Base-by-base conservation (phyloP, 2,888 invertebrate genomes). In the Agrochola litura region DNA sequence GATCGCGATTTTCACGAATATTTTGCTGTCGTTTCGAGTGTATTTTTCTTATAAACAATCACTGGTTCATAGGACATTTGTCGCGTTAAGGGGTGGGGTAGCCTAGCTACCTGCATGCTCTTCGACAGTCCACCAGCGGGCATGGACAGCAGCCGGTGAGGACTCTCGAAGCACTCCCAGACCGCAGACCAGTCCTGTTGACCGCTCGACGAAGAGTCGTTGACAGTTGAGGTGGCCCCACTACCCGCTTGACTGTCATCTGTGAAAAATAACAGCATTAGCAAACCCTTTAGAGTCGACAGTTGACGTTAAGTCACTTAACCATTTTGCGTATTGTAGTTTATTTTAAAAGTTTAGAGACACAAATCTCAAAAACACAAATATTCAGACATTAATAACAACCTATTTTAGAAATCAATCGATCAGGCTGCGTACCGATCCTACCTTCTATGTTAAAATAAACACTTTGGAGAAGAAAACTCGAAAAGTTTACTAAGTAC, bases 101-200 rank as follows among this genome's bases (percentile, higher is more conserved):
- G 22, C 14, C 16, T 25, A 56, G 9, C 2, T 56, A 97, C 97
- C 96, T 98, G 97, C 98, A 98, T 98, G 82, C 98, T 97, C 92
- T 98, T 98, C 0, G 98, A 98, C 71, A 98, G 95, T 56, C 98
- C 98, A 4, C 97, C 98, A 0, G 97, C 97, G 0, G 97, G 97
- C 70, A 97, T 97, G 2, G 98, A 97, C 30, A 98, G 95, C 61
- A 98, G 92, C 19, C 97, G 97, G 89, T 98, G 97, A 0, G 99
- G 99, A 91, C 98, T 98, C 89, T 99, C 98, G 91, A 98, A 99
- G 91, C 98, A 98, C 81, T 98, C 98, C 97, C 98, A 98, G 16
- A 98, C 97, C 46, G 98, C 97, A 16, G 98, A 98, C 99, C 99
- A 99, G 93, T 99, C 99, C 86, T 98, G 98, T 86, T 98, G 98